phyloP scores from a whole-genome alignment of 2,888 invertebrate species.

The Therioaphis trifolii region DNA sequence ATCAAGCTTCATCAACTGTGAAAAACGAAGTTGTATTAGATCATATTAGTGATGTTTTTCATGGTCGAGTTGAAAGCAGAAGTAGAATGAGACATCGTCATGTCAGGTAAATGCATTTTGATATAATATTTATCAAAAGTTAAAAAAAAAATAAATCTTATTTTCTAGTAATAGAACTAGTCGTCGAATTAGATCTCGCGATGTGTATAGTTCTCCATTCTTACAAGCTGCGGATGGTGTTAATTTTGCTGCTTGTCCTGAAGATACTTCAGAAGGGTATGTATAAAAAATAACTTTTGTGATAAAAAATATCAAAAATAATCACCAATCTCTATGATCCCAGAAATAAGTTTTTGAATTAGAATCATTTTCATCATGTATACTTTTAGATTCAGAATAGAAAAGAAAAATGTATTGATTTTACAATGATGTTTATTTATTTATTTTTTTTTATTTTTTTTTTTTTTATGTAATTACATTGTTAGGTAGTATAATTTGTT shows the following conservation, averaged over 20 bases:
- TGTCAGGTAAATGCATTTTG: slow-evolving; percentile 29
- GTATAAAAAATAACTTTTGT: neutral
- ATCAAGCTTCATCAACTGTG: slow-evolving; percentile 5
- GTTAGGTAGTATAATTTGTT: no score
- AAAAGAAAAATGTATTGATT: no score
- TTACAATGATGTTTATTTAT: no score
- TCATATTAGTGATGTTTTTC: slow-evolving; percentile 11
- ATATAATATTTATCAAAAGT: neutral
- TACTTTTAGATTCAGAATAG: no score
- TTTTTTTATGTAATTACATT: no score
- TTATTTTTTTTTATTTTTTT: no score
- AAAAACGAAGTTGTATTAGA: slow-evolving; percentile 49
- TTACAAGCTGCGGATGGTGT: slow-evolving; percentile 37
- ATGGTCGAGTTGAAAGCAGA: slow-evolving; percentile 6
- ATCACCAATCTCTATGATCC: no score
- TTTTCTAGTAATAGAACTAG: slow-evolving; percentile 19
- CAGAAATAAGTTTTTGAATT: no score
- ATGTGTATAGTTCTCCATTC: slow-evolving; percentile 26
- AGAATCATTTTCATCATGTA: no score
- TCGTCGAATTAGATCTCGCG: slow-evolving; percentile 48
- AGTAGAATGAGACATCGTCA: slow-evolving; percentile 36
- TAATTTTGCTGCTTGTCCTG: slow-evolving; percentile 50
- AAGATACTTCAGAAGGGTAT: slow-evolving; percentile 55
- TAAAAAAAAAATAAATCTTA: neutral
- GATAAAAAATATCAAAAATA: neutral